phyloP scores from a whole-genome alignment of 2,797 vertebrate genomes.

The Carduelis carduelis region DNA sequence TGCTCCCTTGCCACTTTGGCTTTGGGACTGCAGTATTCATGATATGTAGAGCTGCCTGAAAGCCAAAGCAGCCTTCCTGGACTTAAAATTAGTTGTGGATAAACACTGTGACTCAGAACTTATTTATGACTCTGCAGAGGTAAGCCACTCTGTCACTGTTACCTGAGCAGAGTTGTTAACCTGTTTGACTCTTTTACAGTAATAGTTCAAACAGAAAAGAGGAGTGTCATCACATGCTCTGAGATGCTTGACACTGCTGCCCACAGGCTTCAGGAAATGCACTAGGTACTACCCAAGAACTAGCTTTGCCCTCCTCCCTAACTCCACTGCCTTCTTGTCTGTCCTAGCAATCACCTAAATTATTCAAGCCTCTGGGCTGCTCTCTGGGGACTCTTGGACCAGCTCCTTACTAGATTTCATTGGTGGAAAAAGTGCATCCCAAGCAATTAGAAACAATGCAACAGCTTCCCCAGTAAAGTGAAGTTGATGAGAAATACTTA shows the following conservation, averaged over 20 bases:
- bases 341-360: neutral
- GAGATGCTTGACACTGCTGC: neutral
- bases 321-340: neutral
- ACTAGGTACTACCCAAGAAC: neutral
- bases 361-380: neutral
- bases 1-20: neutral
- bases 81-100: neutral
- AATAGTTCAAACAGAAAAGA: neutral
- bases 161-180: neutral
- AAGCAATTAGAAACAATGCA: neutral
- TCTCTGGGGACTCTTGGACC: neutral
- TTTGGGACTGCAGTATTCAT: neutral
- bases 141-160: neutral
- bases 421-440: neutral
- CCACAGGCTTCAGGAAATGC: neutral
- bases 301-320: neutral
- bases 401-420: neutral
- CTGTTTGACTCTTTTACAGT: neutral
- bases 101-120: neutral
- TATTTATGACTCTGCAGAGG: neutral
- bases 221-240: neutral
- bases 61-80: neutral
- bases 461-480: neutral
- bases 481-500: neutral
- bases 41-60: neutral